These are phyloP conservation scores for Pyrrhosoma nymphula DNA, from an alignment of 2,888 invertebrate genomes.

Conservation along the genomic window DNA sequence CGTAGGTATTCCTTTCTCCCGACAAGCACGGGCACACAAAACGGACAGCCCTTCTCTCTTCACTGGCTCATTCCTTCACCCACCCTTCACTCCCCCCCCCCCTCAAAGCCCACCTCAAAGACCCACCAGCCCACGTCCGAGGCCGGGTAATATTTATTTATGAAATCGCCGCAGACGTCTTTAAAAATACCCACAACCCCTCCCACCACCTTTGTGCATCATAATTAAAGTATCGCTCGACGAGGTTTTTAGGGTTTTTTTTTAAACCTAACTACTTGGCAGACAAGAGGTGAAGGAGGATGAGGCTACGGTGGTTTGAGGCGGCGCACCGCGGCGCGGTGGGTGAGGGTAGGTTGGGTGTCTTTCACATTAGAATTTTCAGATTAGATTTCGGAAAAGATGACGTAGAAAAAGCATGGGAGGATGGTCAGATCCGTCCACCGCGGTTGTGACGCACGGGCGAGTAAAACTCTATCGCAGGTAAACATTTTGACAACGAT, in stretches of 20 bases:
- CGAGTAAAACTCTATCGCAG: not conserved
- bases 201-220: constrained; percentile 18
- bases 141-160: not conserved
- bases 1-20: not conserved
- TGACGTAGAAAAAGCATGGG: not conserved
- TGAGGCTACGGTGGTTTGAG: no score
- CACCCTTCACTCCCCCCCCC: not conserved
- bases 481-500: no score
- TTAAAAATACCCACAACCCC: not conserved
- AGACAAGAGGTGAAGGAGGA: no score
- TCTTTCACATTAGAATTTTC: no score
- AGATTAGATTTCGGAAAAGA: not conserved
- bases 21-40: no score
- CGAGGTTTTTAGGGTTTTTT: no score
- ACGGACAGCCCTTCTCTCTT: no score
- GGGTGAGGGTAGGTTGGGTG: not conserved
- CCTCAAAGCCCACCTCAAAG: not conserved
- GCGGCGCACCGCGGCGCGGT: no score
- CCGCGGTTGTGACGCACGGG: not conserved
- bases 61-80: not conserved
- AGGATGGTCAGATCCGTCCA: not conserved
- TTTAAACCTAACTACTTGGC: no score
- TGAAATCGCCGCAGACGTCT: not conserved
- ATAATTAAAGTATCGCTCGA: not conserved
- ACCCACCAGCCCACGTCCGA: not conserved